These are phyloP conservation scores for Diceros bicornis DNA, from an alignment of 2,797 vertebrate species.

Conservation along the genomic window DNA sequence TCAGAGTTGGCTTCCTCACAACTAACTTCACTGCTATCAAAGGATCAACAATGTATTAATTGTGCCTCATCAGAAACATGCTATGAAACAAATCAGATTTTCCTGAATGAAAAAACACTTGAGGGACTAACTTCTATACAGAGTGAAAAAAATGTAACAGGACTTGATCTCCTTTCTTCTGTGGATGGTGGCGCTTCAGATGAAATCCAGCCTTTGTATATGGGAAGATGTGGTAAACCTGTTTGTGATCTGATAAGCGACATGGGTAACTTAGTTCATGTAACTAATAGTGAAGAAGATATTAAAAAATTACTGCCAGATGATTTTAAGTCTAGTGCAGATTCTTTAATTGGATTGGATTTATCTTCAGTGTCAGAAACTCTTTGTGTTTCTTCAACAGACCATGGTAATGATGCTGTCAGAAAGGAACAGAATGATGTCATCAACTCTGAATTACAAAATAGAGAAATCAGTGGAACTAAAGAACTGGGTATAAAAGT, in stretches of 20 bases:
- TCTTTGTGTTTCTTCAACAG: slow-evolving; percentile 57
- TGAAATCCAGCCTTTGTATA: slow-evolving; percentile 89
- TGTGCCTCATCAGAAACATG: slow-evolving; percentile 55
- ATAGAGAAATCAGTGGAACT: slow-evolving; percentile 53
- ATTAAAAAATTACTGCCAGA: slow-evolving; percentile 89
- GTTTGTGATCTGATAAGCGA: slow-evolving; percentile 97
- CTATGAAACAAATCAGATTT: slow-evolving; percentile 33
- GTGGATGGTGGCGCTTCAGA: slow-evolving; percentile 91
- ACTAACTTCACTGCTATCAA: slow-evolving; percentile 79
- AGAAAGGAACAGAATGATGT: slow-evolving; percentile 67
- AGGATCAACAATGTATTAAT: slow-evolving; percentile 76
- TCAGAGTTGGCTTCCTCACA: slow-evolving; percentile 89
- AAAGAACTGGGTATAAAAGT: slow-evolving; percentile 85
- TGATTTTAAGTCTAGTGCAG: slow-evolving; percentile 87
- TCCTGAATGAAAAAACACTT: not conserved
- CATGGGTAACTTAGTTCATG: slow-evolving; percentile 90
- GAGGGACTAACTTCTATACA: slow-evolving; percentile 77
- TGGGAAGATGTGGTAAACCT: slow-evolving; percentile 92
- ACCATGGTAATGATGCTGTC: slow-evolving; percentile 5
- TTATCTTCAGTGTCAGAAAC: slow-evolving; percentile 84
- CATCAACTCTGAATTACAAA: slow-evolving; percentile 61
- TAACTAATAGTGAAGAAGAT: slow-evolving; percentile 88
- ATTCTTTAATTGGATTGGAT: slow-evolving; percentile 90
- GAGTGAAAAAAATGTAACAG: slow-evolving; percentile 92
- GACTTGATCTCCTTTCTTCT: slow-evolving; percentile 96